Evolutionary conservation across 2,797 vertebrate species (phyloP).

Genomic region (Chelon auratus): DNA sequence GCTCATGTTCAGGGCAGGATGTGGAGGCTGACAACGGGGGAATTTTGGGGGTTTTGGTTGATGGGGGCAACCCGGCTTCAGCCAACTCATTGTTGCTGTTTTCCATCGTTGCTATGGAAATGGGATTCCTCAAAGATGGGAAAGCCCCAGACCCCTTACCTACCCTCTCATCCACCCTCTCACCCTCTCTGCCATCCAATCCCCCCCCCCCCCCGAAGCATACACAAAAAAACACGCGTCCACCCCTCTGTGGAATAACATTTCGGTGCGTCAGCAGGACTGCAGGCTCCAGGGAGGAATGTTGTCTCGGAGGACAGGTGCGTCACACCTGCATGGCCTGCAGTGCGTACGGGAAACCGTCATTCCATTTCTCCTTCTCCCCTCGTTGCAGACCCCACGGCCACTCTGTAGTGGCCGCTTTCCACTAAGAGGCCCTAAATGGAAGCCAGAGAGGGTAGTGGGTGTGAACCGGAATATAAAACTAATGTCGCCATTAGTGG

Average conservation of each 20-base stretch:
- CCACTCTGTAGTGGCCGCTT: slow-evolving; percentile 34
- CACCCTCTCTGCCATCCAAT: neutral
- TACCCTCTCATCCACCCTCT: slow-evolving; percentile 9
- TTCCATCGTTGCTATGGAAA: slow-evolving; percentile 59
- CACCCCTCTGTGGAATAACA: slow-evolving; percentile 53
- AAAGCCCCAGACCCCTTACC: slow-evolving; percentile 58
- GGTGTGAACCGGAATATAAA: slow-evolving; percentile 56
- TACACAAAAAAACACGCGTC: slow-evolving; percentile 33
- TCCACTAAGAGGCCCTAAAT: slow-evolving; percentile 30
- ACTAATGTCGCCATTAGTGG: slow-evolving; percentile 32
- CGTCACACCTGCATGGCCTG: slow-evolving; percentile 65
- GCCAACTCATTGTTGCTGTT: slow-evolving; percentile 54
- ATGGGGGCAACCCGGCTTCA: neutral
- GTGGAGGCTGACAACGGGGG: neutral
- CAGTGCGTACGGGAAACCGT: slow-evolving; percentile 58
- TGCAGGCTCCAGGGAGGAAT: slow-evolving; percentile 48
- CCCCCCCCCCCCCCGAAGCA: neutral
- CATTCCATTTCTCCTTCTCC: slow-evolving; percentile 16
- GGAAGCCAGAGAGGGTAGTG: neutral
- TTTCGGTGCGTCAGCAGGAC: slow-evolving; percentile 64
- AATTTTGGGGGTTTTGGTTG: neutral
- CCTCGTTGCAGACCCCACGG: slow-evolving; percentile 12
- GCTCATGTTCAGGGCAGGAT: neutral
- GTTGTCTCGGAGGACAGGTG: slow-evolving; percentile 69
- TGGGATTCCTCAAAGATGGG: slow-evolving; percentile 57